Evolutionary conservation across 2,797 vertebrate genomes (phyloP), one percentile per base, ranked within the genome.

Genomic region (Limosa lapponica): DNA sequence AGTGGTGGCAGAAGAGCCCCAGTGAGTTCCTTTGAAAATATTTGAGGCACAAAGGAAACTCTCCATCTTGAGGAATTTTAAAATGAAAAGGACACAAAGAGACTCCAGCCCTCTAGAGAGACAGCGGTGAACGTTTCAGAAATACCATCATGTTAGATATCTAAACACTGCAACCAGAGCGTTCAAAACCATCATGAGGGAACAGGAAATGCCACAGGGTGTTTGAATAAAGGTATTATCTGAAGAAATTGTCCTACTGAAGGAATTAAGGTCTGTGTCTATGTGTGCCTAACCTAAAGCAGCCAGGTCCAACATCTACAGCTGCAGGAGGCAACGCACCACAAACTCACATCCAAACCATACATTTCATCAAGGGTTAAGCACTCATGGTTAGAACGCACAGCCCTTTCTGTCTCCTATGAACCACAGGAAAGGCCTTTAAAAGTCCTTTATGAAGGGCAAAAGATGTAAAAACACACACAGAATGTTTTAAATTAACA

Each of bases 131-230:
- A 59, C 3, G 11, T 64, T 95, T 82, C 39, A 69, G 48, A 49
- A 58, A 61, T 59, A 61, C 34, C 52, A 71, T 17, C 41, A 28
- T 0, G 0, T 64, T 36, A 41, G 16, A 52, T n/a, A 71, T 25
- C 11, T 10, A 95, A 82, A 64, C 13, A 37, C 10, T 34, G 34
- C 55, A 80, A 66, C 10, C 37, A 28, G 10, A 73, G 17, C 2
- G 0, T 57, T 72, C 41, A 61, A n/a, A 80, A 28, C 11, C 36
- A 14, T 43, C 32, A 44, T 2, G 19, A 59, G 0, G 1, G 51
- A 73, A 43, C 30, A 64, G 25, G 34, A 94, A 49, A 64, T 3
- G 2, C 48, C 64, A 59, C 3, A 0, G 36, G 28, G 32, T 23
- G 5, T 43, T 80, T 64, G 34, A 44, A 48, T 62, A 65, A 71